Base-by-base conservation (phyloP, 2,113 vertebrate species). In the Mohoua ochrocephala region DNA sequence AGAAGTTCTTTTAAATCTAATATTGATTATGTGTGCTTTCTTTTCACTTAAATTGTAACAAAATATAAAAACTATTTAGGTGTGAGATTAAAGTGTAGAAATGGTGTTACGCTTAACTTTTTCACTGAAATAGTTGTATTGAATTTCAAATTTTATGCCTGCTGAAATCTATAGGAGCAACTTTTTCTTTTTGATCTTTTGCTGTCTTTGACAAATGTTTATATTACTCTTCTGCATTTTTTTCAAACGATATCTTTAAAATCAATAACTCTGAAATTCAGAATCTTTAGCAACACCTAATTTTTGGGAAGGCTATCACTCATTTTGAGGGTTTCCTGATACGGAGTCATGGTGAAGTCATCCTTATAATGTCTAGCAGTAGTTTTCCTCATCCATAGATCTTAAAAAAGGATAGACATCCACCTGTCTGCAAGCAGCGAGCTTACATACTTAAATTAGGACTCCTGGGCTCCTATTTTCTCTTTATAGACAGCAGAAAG, bases 21-120 rank as follows among this genome's bases (percentile, higher is more conserved):
- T 97, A 97, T 95, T 96, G 96, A 97, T 97, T 96, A 70, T 87
- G 65, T 91, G 94, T 85, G 76, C 84, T 96, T 97, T 95, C 94
- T 96, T 97, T 93, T 83, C 96, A 94, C 87, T 97, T 89, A 97
- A 96, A 95, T 94, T 96, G 96, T 93, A 91, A 94, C 91, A 96
- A 97, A 97, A 95, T 94, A 95, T 89, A 94, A 94, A 97, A 97
- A 95, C 95, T 95, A 94, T 95, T 96, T 97, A 96, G 92, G 92
- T 97, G 97, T 96, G 97, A 97, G 96, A 97, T 97, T 97, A 96
- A 97, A 97, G 94, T 88, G 75, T 79, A 95, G 94, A 76, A 81
- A 85, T 67, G 76, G 85, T 91, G 83, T 97, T 95, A 91, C 2
- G 4, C 84, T 97, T 95, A 97, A 95, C 97, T 97, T 97, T 97